Evolutionary conservation across 2,888 invertebrate genomes (phyloP).

Genomic region (Drosophila gaucha): DNA sequence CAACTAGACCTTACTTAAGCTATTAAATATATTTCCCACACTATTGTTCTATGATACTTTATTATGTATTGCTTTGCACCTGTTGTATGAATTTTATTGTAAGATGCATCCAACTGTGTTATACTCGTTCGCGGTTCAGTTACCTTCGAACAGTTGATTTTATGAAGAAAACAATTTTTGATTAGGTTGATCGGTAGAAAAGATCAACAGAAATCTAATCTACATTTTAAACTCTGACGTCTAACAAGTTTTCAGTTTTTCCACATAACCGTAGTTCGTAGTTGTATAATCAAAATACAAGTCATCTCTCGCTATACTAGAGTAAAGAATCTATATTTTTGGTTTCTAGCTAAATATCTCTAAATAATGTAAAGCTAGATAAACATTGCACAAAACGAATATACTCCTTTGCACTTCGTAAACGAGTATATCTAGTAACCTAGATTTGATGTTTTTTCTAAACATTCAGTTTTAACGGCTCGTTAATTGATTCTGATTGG

Average conservation of each 20-base stretch:
- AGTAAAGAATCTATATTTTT: no score
- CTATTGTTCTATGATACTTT: neutral
- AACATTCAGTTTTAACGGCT: constrained; percentile 48
- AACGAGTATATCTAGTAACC: constrained; percentile 26
- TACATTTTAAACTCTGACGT: no score
- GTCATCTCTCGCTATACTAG: no score
- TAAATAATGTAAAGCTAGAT: no score
- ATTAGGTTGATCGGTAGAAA: no score
- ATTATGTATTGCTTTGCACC: neutral
- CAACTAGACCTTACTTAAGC: neutral
- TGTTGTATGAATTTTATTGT: no score
- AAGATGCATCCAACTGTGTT: neutral
- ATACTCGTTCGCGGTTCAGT: neutral
- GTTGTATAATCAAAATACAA: no score
- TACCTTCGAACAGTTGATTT: neutral
- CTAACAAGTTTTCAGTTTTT: no score
- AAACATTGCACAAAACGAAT: no score
- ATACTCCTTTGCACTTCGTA: neutral
- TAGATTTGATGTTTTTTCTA: constrained; percentile 31
- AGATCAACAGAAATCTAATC: no score
- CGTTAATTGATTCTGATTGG: constrained; percentile 63
- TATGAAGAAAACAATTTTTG: neutral
- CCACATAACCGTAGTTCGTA: no score
- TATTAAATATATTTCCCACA: neutral
- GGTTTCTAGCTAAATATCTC: no score